Evolutionary conservation across 1,140 invertebrate genomes (phyloP).

Genomic region (Nomia melanderi): DNA sequence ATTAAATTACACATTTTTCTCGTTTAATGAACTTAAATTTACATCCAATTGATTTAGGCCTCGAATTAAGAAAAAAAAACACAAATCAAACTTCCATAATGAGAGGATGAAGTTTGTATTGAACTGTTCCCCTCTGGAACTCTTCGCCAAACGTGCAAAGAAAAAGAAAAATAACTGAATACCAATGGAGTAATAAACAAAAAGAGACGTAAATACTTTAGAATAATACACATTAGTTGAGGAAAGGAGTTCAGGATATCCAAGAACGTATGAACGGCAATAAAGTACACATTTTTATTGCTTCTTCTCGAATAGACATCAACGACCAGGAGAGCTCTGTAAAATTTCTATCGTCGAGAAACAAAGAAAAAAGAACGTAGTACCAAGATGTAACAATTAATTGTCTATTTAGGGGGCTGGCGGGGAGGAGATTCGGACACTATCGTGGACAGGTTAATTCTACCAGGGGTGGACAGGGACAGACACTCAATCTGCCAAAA

Average conservation of each 20-base stretch:
- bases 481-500: constrained; percentile 16
- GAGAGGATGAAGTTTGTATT: too few species aligned
- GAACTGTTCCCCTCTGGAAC: constrained; percentile 12
- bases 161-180: constrained; percentile 20
- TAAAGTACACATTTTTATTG: constrained; percentile 18
- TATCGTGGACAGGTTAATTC: constrained; percentile 27
- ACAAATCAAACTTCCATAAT: too few species aligned
- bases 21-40: too few species aligned
- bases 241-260: constrained; percentile 31
- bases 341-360: constrained; percentile 10
- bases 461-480: not conserved
- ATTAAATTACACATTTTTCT: too few species aligned
- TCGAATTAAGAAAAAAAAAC: too few species aligned
- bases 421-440: not conserved
- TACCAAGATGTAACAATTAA: constrained; percentile 4
- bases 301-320: constrained; percentile 9
- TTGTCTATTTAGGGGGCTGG: not conserved
- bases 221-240: constrained; percentile 28
- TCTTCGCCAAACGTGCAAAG: not conserved
- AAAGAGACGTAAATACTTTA: constrained; percentile 6
- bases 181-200: constrained; percentile 8
- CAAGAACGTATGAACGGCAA: constrained; percentile 17
- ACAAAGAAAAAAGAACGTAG: constrained; percentile 16
- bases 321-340: constrained; percentile 24
- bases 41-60: too few species aligned